phyloP scores from a whole-genome alignment of 1,140 invertebrate species.

The Zeugodacus cucurbitae region DNA sequence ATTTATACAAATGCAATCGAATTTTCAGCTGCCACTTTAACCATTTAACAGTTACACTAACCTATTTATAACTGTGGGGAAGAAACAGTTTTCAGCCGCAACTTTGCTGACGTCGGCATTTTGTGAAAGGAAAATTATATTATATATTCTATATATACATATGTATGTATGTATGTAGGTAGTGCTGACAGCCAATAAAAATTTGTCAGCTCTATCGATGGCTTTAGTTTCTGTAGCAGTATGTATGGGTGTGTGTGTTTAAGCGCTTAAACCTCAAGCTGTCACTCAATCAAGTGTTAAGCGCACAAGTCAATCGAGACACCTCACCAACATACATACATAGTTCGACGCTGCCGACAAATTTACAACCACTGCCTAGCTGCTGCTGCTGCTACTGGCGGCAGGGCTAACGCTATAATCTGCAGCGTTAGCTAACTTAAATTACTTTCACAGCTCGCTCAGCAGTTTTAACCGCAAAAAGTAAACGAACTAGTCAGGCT shows the following conservation, averaged over 20 bases:
- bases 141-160: too few species aligned
- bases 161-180: neutral
- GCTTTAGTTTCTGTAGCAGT: neutral
- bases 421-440: neutral
- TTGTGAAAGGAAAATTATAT: neutral
- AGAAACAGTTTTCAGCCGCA: neutral
- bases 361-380: neutral
- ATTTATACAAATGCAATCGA: neutral
- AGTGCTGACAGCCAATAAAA: neutral
- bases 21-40: neutral
- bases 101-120: neutral
- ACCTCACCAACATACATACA: neutral
- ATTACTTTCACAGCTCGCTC: conserved; percentile 1
- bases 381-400: too few species aligned
- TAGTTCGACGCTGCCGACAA: neutral
- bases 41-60: neutral
- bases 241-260: neutral
- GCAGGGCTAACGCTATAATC: neutral
- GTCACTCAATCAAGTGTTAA: conserved; percentile 7
- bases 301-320: conserved; percentile 2
- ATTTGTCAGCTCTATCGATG: neutral
- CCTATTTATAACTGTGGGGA: neutral
- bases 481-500: neutral
- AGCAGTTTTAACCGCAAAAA: neutral
- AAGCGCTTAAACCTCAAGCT: neutral